Evolutionary conservation across 2,888 invertebrate species (phyloP).

Genomic region (Hyppa rectilinea): DNA sequence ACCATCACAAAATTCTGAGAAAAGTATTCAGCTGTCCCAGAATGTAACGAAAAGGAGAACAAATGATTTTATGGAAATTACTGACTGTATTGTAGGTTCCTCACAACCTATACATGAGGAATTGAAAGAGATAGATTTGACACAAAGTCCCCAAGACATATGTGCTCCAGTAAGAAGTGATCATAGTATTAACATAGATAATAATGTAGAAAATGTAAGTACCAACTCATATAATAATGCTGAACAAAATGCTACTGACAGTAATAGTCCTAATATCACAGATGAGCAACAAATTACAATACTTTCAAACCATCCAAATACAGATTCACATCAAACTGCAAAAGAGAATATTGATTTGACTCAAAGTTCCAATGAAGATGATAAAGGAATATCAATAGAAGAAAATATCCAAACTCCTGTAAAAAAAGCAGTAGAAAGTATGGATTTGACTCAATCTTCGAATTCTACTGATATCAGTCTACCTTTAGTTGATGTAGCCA

Average conservation of each 20-base stretch:
- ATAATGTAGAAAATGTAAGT: constrained; percentile 11
- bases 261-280: constrained; percentile 29
- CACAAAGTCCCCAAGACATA: constrained; percentile 63
- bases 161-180: constrained; percentile 15
- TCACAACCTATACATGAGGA: constrained; percentile 65
- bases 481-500: constrained; percentile 74
- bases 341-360: constrained; percentile 73
- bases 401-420: constrained; percentile 22
- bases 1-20: constrained; percentile 50
- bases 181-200: not conserved
- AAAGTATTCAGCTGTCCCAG: constrained; percentile 62
- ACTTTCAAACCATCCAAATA: constrained; percentile 13
- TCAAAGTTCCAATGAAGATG: constrained; percentile 66
- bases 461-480: constrained; percentile 72
- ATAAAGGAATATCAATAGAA: constrained; percentile 20
- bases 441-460: constrained; percentile 81
- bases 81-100: constrained; percentile 75
- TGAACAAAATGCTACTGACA: constrained; percentile 9
- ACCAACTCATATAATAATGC: not conserved
- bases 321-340: not conserved
- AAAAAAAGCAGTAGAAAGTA: constrained; percentile 53
- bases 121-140: constrained; percentile 72
- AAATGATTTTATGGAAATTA: constrained; percentile 84
- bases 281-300: constrained; percentile 33
- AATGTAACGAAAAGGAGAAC: constrained; percentile 74